These are phyloP conservation scores for Rhinella marina DNA, from an alignment of 2,797 vertebrate genomes.

Conservation along the genomic window DNA sequence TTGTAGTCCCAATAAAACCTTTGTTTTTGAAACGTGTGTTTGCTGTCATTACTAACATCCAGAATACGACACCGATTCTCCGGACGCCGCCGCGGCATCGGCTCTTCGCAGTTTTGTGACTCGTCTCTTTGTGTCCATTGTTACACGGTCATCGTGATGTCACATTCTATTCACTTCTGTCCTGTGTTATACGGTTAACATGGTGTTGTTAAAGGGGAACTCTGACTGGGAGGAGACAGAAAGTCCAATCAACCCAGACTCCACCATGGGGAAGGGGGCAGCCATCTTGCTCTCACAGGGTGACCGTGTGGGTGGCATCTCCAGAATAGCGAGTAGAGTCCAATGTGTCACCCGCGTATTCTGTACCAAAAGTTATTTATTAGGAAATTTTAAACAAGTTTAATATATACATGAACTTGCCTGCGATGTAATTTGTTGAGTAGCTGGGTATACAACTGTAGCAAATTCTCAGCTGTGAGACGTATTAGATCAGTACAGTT, in stretches of 20 bases:
- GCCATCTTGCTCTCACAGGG: no score
- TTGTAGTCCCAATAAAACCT: conserved; percentile 81
- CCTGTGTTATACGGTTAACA: neutral
- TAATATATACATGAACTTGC: no score
- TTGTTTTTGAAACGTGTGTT: conserved; percentile 78
- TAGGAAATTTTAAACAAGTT: neutral
- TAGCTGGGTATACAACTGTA: no score
- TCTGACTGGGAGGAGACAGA: neutral
- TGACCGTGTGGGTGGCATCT: no score
- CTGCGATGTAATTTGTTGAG: no score
- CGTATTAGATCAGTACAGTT: no score
- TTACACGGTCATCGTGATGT: neutral
- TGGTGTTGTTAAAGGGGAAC: neutral
- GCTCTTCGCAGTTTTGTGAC: neutral
- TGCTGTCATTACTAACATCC: conserved; percentile 61
- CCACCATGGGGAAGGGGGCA: no score
- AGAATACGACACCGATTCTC: neutral
- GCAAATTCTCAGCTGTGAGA: no score
- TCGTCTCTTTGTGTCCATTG: conserved; percentile 23
- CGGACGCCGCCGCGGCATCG: no score
- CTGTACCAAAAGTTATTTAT: no score
- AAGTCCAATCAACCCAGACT: neutral
- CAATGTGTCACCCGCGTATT: no score
- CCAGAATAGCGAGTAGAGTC: no score
- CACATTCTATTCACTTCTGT: neutral